Conservation (phyloP, 2,113 vertebrate genomes). For the Eptesicus fuscus region DNA sequence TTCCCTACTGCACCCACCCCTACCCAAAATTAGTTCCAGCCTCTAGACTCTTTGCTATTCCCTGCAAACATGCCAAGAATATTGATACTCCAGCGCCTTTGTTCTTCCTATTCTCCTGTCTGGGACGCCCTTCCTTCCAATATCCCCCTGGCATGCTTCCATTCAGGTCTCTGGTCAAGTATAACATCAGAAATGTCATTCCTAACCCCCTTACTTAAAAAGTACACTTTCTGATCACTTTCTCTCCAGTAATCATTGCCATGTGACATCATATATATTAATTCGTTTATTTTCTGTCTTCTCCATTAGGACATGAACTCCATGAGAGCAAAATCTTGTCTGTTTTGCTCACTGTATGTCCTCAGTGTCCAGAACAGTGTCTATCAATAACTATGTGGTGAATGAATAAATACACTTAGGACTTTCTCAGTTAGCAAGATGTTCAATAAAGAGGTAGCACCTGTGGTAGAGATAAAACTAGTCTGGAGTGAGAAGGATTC, state of each 20-base stretch:
- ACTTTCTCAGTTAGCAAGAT: neutral
- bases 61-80: neutral
- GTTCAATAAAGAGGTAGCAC: neutral
- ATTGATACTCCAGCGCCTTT: neutral
- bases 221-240: neutral
- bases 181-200: neutral
- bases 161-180: neutral
- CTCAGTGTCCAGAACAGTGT: neutral
- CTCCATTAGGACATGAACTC: neutral
- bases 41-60: neutral
- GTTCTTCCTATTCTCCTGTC: neutral
- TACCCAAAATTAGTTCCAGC: neutral
- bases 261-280: neutral
- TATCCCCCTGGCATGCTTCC: neutral
- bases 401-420: neutral
- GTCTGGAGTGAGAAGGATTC: neutral
- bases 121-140: neutral
- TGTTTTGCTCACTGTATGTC: neutral
- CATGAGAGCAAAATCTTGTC: neutral
- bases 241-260: neutral
- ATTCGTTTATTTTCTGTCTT: neutral
- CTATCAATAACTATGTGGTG: neutral
- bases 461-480: neutral
- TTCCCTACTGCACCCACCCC: neutral
- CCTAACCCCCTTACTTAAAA: neutral